A percentile compares a stretch with the other conserved stretches of the same genome.
phyloP scores from a whole-genome alignment of 2,797 vertebrate species.

The Agapornis canus region DNA sequence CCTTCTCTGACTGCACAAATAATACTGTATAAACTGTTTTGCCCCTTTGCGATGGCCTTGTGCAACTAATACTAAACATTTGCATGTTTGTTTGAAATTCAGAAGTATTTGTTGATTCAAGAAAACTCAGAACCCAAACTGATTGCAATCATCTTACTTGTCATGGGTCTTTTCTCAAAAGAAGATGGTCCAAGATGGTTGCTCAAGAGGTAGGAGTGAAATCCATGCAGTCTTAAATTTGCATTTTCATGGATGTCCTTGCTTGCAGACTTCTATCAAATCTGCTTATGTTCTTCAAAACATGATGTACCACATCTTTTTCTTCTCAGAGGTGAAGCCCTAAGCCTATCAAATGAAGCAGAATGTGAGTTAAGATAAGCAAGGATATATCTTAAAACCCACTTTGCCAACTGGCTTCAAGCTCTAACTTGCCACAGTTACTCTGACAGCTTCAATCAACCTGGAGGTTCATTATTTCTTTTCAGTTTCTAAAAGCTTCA shows the following conservation, averaged over 20 bases:
- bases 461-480: background rate
- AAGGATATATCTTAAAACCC: background rate
- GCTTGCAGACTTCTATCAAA: slow-evolving; percentile 22
- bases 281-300: slow-evolving; percentile 47
- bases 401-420: background rate
- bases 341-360: background rate
- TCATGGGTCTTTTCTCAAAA: background rate
- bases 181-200: background rate
- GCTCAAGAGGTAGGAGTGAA: background rate
- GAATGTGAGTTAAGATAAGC: slow-evolving; percentile 23
- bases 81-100: background rate
- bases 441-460: background rate
- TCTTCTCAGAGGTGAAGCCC: background rate
- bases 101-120: background rate
- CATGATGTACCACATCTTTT: slow-evolving; percentile 25
- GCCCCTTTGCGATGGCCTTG: background rate
- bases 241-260: slow-evolving; percentile 33
- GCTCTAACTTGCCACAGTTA: slow-evolving; percentile 8
- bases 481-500: slow-evolving; percentile 36
- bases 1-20: background rate
- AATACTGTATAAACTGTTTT: background rate
- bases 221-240: slow-evolving; percentile 12
- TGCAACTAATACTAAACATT: background rate
- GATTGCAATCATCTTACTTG: background rate
- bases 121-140: background rate